These are phyloP conservation scores for Neodon shergylaensis DNA, from an alignment of 2,113 vertebrate genomes.

Conservation along the genomic window DNA sequence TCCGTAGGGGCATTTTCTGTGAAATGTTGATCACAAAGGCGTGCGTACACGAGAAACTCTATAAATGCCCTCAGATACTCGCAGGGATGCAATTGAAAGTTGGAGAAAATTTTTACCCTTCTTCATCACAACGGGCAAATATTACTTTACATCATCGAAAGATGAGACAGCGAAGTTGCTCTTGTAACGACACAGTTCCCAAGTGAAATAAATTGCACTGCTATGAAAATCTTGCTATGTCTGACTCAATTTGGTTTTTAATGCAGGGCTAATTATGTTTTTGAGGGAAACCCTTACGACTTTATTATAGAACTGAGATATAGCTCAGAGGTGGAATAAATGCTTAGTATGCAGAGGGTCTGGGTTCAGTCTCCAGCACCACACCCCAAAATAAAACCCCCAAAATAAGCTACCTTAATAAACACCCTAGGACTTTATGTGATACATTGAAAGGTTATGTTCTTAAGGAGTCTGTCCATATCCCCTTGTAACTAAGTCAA, in stretches of 20 bases:
- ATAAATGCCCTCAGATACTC: neutral
- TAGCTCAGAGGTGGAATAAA: no score
- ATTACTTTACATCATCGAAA: neutral
- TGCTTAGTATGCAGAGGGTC: neutral
- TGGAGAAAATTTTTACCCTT: neutral
- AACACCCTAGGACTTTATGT: neutral
- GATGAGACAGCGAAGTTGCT: neutral
- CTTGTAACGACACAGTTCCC: neutral
- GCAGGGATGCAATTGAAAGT: neutral
- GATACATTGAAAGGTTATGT: neutral
- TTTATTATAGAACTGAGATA: neutral
- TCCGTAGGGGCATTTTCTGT: neutral
- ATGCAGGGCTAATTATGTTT: neutral
- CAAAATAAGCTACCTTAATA: neutral
- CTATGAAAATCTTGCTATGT: neutral
- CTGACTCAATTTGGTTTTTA: neutral
- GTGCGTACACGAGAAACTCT: neutral
- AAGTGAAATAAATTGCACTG: conserved; percentile 29
- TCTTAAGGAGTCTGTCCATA: neutral
- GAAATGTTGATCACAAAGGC: neutral
- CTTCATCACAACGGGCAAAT: neutral
- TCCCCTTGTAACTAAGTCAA: neutral
- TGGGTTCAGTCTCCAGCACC: neutral
- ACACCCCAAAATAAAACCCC: neutral
- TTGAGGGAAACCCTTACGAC: neutral